Evolutionary conservation across 1,140 invertebrate genomes (phyloP).

Genomic region (Caenorhabditis inopinata): DNA sequence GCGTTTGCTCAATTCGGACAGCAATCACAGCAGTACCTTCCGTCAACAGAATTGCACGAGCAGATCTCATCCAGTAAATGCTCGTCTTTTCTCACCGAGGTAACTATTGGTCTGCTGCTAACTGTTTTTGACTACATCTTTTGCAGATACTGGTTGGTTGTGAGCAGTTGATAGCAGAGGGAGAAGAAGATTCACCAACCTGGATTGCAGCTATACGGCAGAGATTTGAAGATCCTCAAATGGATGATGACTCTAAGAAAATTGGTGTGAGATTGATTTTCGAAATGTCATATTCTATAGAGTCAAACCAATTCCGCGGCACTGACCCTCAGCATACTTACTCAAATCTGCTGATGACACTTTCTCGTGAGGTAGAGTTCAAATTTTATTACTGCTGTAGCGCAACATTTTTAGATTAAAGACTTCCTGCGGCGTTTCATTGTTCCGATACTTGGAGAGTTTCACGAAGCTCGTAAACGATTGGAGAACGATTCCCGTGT

Average conservation of each 20-base stretch:
- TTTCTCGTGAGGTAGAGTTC: neutral
- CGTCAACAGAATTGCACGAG: neutral
- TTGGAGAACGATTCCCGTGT: neutral
- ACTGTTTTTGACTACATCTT: too few species aligned
- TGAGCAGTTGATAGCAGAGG: conserved; percentile 1
- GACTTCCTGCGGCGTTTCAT: neutral
- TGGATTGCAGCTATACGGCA: conserved; percentile 4
- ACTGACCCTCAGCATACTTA: neutral
- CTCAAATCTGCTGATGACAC: neutral
- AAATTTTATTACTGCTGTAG: too few species aligned
- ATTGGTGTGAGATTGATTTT: neutral
- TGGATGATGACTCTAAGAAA: neutral
- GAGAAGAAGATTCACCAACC: neutral
- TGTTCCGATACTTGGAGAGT: neutral
- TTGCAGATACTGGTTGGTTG: conserved; percentile 13
- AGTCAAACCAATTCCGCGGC: neutral
- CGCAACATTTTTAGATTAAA: neutral
- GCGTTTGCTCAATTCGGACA: conserved; percentile 16
- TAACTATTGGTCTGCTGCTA: too few species aligned
- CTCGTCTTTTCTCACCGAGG: neutral
- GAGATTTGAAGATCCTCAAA: neutral
- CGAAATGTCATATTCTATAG: neutral
- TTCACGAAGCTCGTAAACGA: neutral
- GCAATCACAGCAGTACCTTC: conserved; percentile 16
- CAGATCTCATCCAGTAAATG: neutral